Evolutionary conservation across 2,797 vertebrate genomes (phyloP).

Genomic region (Rhyacichthys aspro): DNA sequence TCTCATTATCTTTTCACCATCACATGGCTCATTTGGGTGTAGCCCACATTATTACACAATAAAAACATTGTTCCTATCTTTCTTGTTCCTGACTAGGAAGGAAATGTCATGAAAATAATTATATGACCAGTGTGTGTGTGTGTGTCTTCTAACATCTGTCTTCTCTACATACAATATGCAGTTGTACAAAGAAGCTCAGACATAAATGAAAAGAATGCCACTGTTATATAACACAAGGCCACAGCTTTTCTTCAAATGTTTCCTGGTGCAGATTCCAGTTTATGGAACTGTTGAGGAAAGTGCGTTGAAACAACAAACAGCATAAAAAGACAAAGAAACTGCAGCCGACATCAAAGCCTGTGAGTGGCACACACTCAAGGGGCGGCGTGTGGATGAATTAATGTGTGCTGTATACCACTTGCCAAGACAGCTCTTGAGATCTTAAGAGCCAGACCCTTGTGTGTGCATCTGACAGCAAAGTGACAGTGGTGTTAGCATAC

Average conservation of each 20-base stretch:
- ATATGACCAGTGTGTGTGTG: no score
- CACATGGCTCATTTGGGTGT: no score
- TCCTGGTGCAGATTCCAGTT: conserved; percentile 43
- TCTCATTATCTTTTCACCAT: no score
- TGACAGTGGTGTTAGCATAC: conserved; percentile 61
- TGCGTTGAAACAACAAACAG: conserved; percentile 26
- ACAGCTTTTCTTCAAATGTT: conserved; percentile 35
- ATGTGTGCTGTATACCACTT: conserved; percentile 41
- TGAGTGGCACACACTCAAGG: conserved; percentile 47
- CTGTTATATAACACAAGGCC: conserved; percentile 32
- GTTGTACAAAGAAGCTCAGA: not conserved
- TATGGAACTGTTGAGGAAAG: conserved; percentile 19
- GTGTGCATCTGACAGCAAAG: conserved; percentile 53
- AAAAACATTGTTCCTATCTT: no score
- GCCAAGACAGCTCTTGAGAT: conserved; percentile 52
- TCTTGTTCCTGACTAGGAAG: no score
- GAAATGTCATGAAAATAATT: no score
- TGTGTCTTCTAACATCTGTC: no score
- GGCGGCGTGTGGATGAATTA: conserved; percentile 46
- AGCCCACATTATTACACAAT: no score
- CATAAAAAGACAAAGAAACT: conserved; percentile 33
- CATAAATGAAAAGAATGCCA: conserved; percentile 10
- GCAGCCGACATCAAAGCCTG: conserved; percentile 53
- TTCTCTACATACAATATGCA: not conserved
- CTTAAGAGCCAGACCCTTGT: conserved; percentile 60